Percentiles rank a stretch among this genome's conserved stretches.
phyloP scores from a whole-genome alignment of 2,113 vertebrate genomes.

The Hirundichthys speculiger region DNA sequence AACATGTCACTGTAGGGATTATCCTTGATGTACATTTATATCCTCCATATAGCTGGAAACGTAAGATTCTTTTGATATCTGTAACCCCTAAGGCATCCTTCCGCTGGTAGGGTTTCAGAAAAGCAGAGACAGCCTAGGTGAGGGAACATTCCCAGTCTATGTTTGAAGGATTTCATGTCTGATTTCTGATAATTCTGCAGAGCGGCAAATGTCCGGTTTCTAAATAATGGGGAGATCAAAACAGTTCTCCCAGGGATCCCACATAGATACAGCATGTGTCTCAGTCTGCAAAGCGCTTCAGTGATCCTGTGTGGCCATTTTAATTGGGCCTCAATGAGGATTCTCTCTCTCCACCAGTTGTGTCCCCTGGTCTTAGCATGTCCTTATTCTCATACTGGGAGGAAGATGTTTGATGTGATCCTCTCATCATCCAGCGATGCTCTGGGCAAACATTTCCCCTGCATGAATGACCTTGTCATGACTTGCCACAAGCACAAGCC shows the following conservation, averaged over 20 bases:
- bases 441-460: constrained; percentile 18
- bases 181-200: constrained; percentile 36
- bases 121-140: background rate
- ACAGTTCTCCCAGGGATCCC: constrained; percentile 39
- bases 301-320: constrained; percentile 57
- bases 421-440: constrained; percentile 26
- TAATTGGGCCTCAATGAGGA: constrained; percentile 67
- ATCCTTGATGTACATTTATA: constrained; percentile 28
- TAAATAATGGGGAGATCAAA: constrained; percentile 29
- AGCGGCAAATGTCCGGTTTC: constrained; percentile 41
- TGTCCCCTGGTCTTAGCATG: constrained; percentile 13
- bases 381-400: constrained; percentile 13
- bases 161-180: constrained; percentile 48
- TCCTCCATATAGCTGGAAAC: constrained; percentile 8
- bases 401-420: constrained; percentile 26
- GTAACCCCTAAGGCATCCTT: constrained; percentile 19
- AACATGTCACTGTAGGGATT: constrained; percentile 41
- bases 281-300: constrained; percentile 37
- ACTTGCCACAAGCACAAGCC: constrained; percentile 12
- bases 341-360: constrained; percentile 23
- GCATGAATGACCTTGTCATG: no score
- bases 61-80: constrained; percentile 28
- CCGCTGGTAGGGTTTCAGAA: constrained; percentile 20
- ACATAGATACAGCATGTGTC: constrained; percentile 23
- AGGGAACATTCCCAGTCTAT: constrained; percentile 29